phyloP scores from a whole-genome alignment of 2,797 vertebrate genomes.

The Sarcoramphus papa region DNA sequence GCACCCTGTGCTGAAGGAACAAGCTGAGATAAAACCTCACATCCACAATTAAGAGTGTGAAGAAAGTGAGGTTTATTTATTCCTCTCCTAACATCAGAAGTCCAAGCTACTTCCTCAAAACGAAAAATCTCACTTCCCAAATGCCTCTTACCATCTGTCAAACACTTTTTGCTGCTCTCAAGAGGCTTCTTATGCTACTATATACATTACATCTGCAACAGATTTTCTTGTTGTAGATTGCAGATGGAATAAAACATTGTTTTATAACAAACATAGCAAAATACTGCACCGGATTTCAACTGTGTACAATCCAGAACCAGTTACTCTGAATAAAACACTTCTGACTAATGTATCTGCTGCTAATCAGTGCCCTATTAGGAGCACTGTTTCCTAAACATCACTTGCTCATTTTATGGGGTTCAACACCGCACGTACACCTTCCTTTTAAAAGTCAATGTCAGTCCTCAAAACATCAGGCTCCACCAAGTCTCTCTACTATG shows the following conservation, averaged over 20 bases:
- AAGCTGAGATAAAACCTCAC: not conserved
- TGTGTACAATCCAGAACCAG: not conserved
- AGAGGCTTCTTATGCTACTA: conserved; percentile 17
- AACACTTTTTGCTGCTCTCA: conserved; percentile 22
- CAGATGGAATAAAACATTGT: conserved; percentile 60
- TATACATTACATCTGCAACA: conserved; percentile 39
- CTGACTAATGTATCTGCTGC: not conserved
- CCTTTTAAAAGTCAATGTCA: not conserved
- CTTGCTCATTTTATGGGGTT: not conserved
- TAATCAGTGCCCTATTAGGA: not conserved
- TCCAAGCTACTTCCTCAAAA: conserved; percentile 9
- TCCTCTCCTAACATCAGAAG: not conserved
- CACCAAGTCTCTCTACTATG: not conserved
- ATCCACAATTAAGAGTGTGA: not conserved
- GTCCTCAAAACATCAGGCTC: not conserved
- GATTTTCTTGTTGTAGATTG: conserved; percentile 41
- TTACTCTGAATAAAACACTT: not conserved
- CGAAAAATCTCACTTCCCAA: conserved; percentile 6
- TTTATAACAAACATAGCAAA: conserved; percentile 53
- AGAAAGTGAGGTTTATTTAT: conserved; percentile 23
- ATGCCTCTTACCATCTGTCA: conserved; percentile 52
- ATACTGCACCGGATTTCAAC: conserved; percentile 9
- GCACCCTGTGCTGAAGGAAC: not conserved
- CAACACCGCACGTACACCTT: not conserved
- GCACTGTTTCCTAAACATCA: not conserved